Percentiles rank a stretch among this genome's conserved stretches.
Evolutionary conservation across 2,113 vertebrate species (phyloP).

Genomic region (Phrynosoma platyrhinos): DNA sequence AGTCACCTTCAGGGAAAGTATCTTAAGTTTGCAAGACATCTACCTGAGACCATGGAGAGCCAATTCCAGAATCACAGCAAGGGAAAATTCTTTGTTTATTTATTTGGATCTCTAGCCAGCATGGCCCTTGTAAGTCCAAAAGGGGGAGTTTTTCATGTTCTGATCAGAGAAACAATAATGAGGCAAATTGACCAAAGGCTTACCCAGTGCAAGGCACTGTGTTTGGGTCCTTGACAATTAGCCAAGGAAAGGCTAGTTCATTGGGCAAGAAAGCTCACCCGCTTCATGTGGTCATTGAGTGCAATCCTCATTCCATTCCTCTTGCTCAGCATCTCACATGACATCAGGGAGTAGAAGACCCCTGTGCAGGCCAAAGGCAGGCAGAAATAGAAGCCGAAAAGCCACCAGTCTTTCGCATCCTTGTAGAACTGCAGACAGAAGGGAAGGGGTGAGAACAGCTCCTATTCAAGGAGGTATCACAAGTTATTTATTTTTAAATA

Average conservation of each 20-base stretch:
- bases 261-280: constrained; percentile 72
- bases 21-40: too few species aligned
- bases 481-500: too few species aligned
- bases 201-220: not conserved
- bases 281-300: constrained; percentile 93
- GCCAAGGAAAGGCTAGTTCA: not conserved
- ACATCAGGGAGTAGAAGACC: constrained; percentile 92
- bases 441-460: not conserved
- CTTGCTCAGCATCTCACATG: constrained; percentile 90
- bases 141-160: not conserved
- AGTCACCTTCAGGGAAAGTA: too few species aligned
- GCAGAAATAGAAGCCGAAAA: constrained; percentile 93
- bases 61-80: too few species aligned
- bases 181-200: not conserved
- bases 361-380: constrained; percentile 88
- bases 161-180: too few species aligned
- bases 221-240: not conserved
- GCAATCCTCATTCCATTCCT: constrained; percentile 90
- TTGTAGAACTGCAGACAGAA: constrained; percentile 82
- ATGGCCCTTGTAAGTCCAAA: too few species aligned
- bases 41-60: too few species aligned
- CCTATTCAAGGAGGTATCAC: not conserved
- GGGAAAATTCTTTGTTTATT: too few species aligned
- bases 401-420: constrained; percentile 90
- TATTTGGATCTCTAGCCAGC: too few species aligned